Base-by-base conservation (phyloP, 2,113 vertebrate genomes). In the Zingel zingel region DNA sequence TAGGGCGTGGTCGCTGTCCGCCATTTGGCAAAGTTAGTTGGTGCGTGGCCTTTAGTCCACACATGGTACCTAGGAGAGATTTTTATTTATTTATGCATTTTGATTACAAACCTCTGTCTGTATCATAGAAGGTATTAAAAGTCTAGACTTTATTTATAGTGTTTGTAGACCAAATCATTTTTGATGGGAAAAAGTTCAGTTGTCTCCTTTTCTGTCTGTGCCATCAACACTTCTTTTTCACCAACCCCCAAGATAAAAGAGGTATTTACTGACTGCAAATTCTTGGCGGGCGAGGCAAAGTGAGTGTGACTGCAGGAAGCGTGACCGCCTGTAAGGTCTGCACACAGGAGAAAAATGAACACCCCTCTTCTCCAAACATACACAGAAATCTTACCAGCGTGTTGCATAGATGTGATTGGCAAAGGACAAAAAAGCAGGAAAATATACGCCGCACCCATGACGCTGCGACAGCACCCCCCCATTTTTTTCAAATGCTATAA, bases 1-100 rank as follows among this genome's bases (percentile, higher is more conserved):
- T 99, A 99, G 5, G 98, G 97, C 0, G 97, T 99, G 77, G 98
- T 99, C 84, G 98, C 98, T 0, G 98, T 99, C 76, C 98, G 93
- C 98, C 98, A 99, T 89, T 99, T 99, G 89, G 98, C 98, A 67
- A 99, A 99, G 90, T 99, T 99, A 0, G 98, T 99, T 54, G 98
- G 98, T 2, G 98, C 98, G 0, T 99, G 98, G 77, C 98, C 98
- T 95, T 99, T 99, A 0, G 97, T 99, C 98, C 98, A 99, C 81
- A 99, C 98, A 0, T 99, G 98, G 87, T 99, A 99, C 95, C 98
- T 98, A 91, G 10, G 61, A 77, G 23, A 6, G 9, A 43, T 11
- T 11, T 11, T 11, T 10, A 43, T 43, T 39, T 6, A 33, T 33
- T 43, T 23, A 50, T 15, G 21, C 61, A 19, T 33, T 82, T 59